Evolutionary conservation across 2,113 vertebrate genomes (phyloP).

Genomic region (Hirundichthys speculiger): DNA sequence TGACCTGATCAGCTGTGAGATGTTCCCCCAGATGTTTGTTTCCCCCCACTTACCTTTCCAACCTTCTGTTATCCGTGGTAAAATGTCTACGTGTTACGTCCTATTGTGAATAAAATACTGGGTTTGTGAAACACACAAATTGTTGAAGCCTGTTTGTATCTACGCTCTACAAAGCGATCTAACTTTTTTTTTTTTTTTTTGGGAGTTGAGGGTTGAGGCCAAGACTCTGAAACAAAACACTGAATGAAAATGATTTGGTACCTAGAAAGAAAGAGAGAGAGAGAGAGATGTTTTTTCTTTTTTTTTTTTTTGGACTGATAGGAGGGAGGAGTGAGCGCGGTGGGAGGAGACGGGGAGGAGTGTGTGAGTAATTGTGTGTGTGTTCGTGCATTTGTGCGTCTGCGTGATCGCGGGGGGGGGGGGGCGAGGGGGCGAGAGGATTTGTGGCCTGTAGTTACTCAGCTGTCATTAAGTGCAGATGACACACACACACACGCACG

Average conservation of each 20-base stretch:
- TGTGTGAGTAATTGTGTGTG: not conserved
- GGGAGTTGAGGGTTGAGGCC: too few relatives aligned
- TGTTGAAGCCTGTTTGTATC: too few relatives aligned
- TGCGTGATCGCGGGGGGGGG: constrained; percentile 8
- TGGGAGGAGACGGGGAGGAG: constrained; percentile 37
- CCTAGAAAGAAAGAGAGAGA: constrained; percentile 22
- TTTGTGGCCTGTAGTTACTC: constrained; percentile 75
- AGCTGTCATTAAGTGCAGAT: constrained; percentile 75
- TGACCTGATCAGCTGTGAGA: too few relatives aligned
- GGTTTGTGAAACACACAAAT: too few relatives aligned
- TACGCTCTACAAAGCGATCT: too few relatives aligned
- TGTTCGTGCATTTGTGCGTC: too few relatives aligned
- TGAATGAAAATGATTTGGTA: constrained; percentile 40
- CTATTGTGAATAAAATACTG: too few relatives aligned
- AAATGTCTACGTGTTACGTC: too few relatives aligned
- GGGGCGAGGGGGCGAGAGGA: constrained; percentile 57
- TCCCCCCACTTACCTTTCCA: too few relatives aligned
- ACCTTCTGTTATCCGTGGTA: too few relatives aligned
- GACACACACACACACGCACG: constrained; percentile 51
- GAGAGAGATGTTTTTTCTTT: constrained; percentile 18
- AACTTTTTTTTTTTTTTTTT: too few relatives aligned
- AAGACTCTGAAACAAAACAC: constrained; percentile 9
- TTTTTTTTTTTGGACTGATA: constrained; percentile 45
- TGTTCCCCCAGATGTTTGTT: too few relatives aligned
- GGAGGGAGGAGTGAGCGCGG: constrained; percentile 45